Evolutionary conservation across 1,140 invertebrate species (phyloP).

Genomic region (Magallana ariakensis): DNA sequence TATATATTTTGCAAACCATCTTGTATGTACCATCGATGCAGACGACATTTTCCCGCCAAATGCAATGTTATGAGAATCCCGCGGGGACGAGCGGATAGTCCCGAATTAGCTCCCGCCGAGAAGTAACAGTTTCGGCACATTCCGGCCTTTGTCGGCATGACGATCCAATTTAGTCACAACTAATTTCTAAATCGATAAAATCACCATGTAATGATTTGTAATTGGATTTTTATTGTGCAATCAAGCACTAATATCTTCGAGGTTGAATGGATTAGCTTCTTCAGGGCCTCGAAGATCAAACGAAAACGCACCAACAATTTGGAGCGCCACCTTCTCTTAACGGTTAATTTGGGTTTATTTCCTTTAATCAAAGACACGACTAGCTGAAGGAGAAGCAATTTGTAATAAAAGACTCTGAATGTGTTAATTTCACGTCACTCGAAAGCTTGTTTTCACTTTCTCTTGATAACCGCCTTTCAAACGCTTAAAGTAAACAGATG

Average conservation of each 20-base stretch:
- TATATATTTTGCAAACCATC: neutral
- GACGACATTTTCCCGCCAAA: constrained; percentile 3
- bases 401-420: constrained; percentile 23
- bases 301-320: neutral
- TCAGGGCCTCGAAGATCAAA: neutral
- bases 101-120: constrained; percentile 10
- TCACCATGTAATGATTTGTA: constrained; percentile 38
- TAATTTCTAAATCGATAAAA: constrained; percentile 37
- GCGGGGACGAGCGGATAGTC: neutral
- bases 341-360: constrained; percentile 35
- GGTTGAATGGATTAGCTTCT: constrained; percentile 20
- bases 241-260: constrained; percentile 21
- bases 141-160: constrained; percentile 2
- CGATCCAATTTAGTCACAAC: constrained; percentile 27
- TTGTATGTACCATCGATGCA: neutral
- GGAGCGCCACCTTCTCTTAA: constrained; percentile 20
- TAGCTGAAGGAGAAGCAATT: constrained; percentile 22
- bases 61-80: neutral
- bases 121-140: constrained; percentile 33
- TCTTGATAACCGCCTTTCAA: constrained; percentile 7
- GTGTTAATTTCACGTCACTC: constrained; percentile 34
- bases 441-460: constrained; percentile 23
- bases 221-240: constrained; percentile 38
- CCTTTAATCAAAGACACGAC: constrained; percentile 16
- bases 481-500: constrained; percentile 5